A percentile compares a stretch with the other conserved stretches of the same genome.
Evolutionary conservation across 2,797 vertebrate genomes (phyloP).

Genomic region (Harpagifer antarcticus): DNA sequence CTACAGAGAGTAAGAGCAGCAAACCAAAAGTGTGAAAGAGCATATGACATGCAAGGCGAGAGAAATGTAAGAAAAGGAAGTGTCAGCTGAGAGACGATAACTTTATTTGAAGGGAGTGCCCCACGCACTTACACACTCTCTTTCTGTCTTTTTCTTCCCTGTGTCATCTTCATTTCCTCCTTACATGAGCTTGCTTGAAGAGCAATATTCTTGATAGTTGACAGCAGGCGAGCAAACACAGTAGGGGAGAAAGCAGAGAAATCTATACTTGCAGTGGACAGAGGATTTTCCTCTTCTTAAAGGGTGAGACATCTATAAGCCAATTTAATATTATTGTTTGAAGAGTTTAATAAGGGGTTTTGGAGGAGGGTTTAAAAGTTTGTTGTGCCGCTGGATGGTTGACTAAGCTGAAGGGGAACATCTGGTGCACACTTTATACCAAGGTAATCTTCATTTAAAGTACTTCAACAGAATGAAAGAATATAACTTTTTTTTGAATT

Average conservation of each 20-base stretch:
- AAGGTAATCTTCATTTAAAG: constrained; percentile 38
- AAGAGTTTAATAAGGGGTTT: constrained; percentile 2
- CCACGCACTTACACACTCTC: constrained; percentile 15
- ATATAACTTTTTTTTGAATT: not conserved
- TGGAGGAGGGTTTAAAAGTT: constrained; percentile 23
- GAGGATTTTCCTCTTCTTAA: constrained; percentile 1
- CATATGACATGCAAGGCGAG: constrained; percentile 1
- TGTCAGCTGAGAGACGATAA: constrained; percentile 56
- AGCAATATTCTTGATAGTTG: constrained; percentile 64
- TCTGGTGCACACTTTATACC: constrained; percentile 26
- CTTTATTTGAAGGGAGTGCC: constrained; percentile 72
- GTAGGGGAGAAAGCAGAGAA: constrained; percentile 23
- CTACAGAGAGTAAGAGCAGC: not conserved
- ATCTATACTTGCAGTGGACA: not conserved
- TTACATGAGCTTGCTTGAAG: constrained; percentile 44
- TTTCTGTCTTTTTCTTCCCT: constrained; percentile 45
- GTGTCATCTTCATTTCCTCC: constrained; percentile 78
- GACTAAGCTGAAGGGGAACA: constrained; percentile 39
- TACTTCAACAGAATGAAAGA: not conserved
- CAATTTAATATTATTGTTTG: not conserved
- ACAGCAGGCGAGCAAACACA: constrained; percentile 41
- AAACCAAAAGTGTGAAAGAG: constrained; percentile 13
- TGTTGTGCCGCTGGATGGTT: constrained; percentile 46
- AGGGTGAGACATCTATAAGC: constrained; percentile 2
- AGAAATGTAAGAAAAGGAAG: constrained; percentile 70